phyloP scores from a whole-genome alignment of 2,888 invertebrate species.

The Xestia c-nigrum region DNA sequence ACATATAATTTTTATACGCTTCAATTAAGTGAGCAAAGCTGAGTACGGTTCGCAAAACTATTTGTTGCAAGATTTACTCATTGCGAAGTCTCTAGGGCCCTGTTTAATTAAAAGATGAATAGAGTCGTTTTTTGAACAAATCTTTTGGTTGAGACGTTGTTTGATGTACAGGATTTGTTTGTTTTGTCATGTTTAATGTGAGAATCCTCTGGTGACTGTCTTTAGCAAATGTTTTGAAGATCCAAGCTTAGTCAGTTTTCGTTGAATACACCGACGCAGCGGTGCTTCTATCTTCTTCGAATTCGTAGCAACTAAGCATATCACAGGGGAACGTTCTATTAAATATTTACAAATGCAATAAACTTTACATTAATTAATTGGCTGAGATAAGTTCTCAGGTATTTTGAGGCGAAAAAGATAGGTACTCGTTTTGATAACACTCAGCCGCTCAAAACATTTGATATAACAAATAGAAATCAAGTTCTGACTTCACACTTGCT shows the following conservation, averaged over 20 bases:
- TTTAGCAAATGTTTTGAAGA: neutral
- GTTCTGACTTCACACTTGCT: neutral
- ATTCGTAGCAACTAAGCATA: neutral
- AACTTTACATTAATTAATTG: neutral
- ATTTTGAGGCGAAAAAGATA: neutral
- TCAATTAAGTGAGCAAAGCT: constrained; percentile 46
- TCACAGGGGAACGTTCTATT: neutral
- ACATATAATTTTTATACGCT: constrained; percentile 37
- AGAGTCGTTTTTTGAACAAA: constrained; percentile 11
- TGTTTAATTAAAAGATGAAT: constrained; percentile 43
- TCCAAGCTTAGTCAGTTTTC: neutral
- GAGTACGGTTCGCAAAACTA: constrained; percentile 14
- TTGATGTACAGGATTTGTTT: constrained; percentile 25
- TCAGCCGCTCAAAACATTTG: neutral
- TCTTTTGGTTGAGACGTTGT: constrained; percentile 4
- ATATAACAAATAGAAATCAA: neutral
- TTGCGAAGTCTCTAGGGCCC: constrained; percentile 21
- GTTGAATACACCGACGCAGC: neutral
- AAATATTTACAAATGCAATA: neutral
- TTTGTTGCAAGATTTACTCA: constrained; percentile 41
- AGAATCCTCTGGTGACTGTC: neutral
- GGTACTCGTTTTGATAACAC: too few relatives aligned
- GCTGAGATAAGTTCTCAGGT: neutral
- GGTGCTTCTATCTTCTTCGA: neutral
- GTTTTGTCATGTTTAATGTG: neutral